A percentile compares a stretch with the other conserved stretches of the same genome.
Evolutionary conservation across 2,888 invertebrate species (phyloP).

Genomic region (Macaria liturata): DNA sequence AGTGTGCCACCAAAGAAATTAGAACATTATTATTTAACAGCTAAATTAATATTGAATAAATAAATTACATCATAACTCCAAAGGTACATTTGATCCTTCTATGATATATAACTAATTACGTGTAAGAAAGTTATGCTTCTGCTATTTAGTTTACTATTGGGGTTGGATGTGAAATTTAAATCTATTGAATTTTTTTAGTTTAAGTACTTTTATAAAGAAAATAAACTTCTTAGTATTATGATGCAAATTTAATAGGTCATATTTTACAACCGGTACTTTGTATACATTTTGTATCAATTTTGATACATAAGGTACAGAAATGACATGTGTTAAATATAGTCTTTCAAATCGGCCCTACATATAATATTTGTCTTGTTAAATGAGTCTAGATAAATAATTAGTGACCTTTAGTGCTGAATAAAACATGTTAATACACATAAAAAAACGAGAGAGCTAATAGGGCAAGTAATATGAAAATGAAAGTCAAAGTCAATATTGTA

Average conservation of each 20-base stretch:
- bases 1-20: constrained; percentile 52
- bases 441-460: constrained; percentile 52
- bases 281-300: no score
- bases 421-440: constrained; percentile 27
- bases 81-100: constrained; percentile 47
- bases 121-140: constrained; percentile 54
- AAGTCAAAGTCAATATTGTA: constrained; percentile 66
- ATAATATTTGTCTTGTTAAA: no score
- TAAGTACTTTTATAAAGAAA: constrained; percentile 41
- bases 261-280: no score
- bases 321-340: no score
- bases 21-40: constrained; percentile 49
- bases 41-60: constrained; percentile 59
- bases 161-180: constrained; percentile 28
- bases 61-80: constrained; percentile 61
- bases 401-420: constrained; percentile 68
- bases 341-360: no score
- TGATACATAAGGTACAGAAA: no score
- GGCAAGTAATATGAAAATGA: constrained; percentile 65
- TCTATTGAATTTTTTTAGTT: constrained; percentile 24
- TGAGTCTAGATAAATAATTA: constrained; percentile 48
- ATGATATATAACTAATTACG: constrained; percentile 60
- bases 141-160: constrained; percentile 35
- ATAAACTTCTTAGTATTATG: background rate
- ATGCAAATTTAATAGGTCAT: no score